Base-by-base conservation (phyloP, 2,888 invertebrate species). In the Cephus sareptanus region DNA sequence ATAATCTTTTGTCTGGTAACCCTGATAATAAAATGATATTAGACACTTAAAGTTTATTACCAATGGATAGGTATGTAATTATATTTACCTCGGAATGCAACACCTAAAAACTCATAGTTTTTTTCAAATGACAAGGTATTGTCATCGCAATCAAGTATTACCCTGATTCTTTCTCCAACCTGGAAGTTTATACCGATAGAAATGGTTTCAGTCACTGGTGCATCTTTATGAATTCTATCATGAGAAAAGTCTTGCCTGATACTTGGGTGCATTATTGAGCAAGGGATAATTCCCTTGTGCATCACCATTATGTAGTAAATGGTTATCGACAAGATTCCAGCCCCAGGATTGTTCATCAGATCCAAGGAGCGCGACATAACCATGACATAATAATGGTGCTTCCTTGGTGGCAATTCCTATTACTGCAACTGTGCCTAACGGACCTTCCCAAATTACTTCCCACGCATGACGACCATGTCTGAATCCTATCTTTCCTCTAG, bases 401-500 rank as follows among this genome's bases (percentile, higher is more conserved):
- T 99, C 98, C 93, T 97, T 97, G 1, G 98, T 98, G 74, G 98
- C 97, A 87, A 98, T 96, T 69, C 98, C 99, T 88, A 99, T 96
- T 73, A 99, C 98, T 73, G 99, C 99, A 34, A 99, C 99, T 3
- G 99, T 99, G 13, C 99, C 99, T 81, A 99, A 92, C 4, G 99
- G 99, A 30, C 99, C 99, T 93, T 98, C 98, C 98, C 98, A 99
- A 92, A 98, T 97, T 12, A 99, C 96, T 93, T 99, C 98, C 99
- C 99, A 99, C 34, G 98, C 97, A 92, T 99, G 99, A 82, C 98
- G 94, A 12, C 98, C 99, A 90, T 96, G 95, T 87, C 95, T 94
- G 91, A 98, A 98, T 1, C 98, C 97, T 88, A 97, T 95, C 94
- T 97, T 99, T 84, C 95, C 97, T 92, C 96, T 95, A 85, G 96